These are phyloP conservation scores for Acleris sparsana DNA, from an alignment of 2,888 invertebrate species.

Conservation along the genomic window DNA sequence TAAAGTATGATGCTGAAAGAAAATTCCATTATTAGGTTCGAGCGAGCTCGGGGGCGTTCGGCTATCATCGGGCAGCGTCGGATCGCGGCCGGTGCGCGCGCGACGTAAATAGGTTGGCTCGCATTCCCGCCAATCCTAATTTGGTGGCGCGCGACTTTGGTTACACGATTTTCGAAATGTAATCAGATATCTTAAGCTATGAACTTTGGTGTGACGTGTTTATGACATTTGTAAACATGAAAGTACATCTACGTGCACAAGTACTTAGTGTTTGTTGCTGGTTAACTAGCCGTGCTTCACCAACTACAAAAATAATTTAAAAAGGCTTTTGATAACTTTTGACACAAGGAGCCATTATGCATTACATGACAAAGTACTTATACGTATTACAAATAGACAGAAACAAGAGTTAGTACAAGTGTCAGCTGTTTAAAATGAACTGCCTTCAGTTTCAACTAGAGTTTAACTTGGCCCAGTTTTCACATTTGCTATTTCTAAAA, in stretches of 20 bases:
- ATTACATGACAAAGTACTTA: too few species aligned
- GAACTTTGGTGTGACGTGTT: not conserved
- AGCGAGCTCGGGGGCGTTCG: conserved; percentile 56
- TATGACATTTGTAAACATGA: not conserved
- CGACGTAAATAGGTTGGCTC: conserved; percentile 75
- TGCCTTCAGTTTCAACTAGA: not conserved
- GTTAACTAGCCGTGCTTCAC: too few species aligned
- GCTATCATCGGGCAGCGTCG: conserved; percentile 50
- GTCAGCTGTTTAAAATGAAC: not conserved
- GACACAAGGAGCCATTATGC: too few species aligned
- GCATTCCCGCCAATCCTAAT: conserved; percentile 80
- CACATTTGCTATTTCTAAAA: conserved; percentile 3
- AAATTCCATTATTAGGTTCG: conserved; percentile 71
- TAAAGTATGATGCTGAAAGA: conserved; percentile 53
- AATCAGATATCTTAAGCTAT: conserved; percentile 37
- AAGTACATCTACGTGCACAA: not conserved
- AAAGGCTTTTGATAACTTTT: too few species aligned
- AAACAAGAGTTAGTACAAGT: too few species aligned
- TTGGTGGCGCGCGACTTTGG: conserved; percentile 74
- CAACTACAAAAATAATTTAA: too few species aligned
- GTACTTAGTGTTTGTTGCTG: too few species aligned
- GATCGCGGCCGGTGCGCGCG: conserved; percentile 59
- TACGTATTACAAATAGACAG: not conserved
- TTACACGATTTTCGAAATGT: conserved; percentile 63
- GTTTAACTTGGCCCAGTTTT: too few species aligned